Percentiles rank a stretch among this genome's conserved stretches.
phyloP scores from a whole-genome alignment of 2,797 vertebrate genomes.

The Chiloscyllium punctatum region DNA sequence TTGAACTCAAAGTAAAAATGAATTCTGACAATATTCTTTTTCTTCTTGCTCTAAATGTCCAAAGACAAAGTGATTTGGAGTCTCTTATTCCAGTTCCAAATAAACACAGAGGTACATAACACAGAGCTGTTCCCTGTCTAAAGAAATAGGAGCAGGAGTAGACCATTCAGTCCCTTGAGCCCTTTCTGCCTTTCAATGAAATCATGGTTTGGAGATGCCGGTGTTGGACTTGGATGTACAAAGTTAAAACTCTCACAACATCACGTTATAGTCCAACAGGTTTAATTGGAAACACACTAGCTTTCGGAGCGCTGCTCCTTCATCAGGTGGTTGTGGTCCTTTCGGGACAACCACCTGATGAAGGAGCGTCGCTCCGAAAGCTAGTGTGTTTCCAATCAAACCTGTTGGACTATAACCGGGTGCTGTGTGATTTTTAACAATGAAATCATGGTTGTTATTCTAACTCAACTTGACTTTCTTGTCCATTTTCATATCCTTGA shows the following conservation, averaged over 20 bases:
- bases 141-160: background rate
- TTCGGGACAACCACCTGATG: too few species aligned
- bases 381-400: too few species aligned
- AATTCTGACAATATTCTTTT: background rate
- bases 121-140: background rate
- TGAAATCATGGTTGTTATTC: background rate
- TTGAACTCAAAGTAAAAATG: background rate
- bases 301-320: too few species aligned
- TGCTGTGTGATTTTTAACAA: background rate
- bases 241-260: too few species aligned
- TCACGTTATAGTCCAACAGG: too few species aligned
- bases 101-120: background rate
- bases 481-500: background rate
- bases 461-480: background rate
- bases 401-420: too few species aligned
- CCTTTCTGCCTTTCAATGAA: background rate
- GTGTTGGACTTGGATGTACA: too few species aligned
- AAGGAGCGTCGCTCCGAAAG: too few species aligned
- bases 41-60: background rate
- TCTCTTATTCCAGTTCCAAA: background rate
- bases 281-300: too few species aligned
- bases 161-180: background rate
- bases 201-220: background rate
- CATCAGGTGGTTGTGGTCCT: too few species aligned
- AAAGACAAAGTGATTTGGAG: background rate